Evolutionary conservation across 2,113 vertebrate species (phyloP), one percentile per base, ranked within the genome.

Genomic region (Gyps fulvus): DNA sequence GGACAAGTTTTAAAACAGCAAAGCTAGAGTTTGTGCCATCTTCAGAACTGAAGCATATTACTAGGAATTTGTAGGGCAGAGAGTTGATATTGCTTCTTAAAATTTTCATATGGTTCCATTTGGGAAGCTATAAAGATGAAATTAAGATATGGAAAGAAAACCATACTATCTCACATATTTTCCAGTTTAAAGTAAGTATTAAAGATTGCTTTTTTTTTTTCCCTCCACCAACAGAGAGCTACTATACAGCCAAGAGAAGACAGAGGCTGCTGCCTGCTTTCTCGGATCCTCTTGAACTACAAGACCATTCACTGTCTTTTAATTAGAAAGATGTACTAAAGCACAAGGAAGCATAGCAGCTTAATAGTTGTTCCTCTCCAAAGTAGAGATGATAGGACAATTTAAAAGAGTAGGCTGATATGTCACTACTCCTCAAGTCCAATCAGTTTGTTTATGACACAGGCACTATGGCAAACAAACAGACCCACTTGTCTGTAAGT

Each of bases 21-120:
- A 73, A 93, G 27, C 32, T 92, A 79, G 29, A 84, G 36, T 96
- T 95, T 90, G 50, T 91, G 77, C 10, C 61, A 43, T 45, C 38
- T 94, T 94, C 87, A 74, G n/a, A 97, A 91, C 80, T 50, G 73
- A 70, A 92, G 78, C 42, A 42, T 92, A 61, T 90, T 87, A 71
- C 78, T 78, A 31, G 26, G 70, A 90, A 59, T 89, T 65, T 45
- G 26, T 72, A 78, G 17, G 54, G 32, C n/a, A 70, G 29, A 58
- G 16, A 54, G 25, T 43, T 61, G 29, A 62, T 52, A 80, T 16
- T 58, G 9, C 4, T 40, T 72, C 73, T 72, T 94, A 63, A 82
- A 96, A 73, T 69, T 73, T 67, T 72, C 38, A 32, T 22, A 38
- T 27, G 38, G 9, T 71, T 85, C 17, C 20, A 63, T 82, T 61